Evolutionary conservation across 2,113 vertebrate species (phyloP), one percentile per base, ranked within the genome.

Genomic region (Isurus oxyrinchus): DNA sequence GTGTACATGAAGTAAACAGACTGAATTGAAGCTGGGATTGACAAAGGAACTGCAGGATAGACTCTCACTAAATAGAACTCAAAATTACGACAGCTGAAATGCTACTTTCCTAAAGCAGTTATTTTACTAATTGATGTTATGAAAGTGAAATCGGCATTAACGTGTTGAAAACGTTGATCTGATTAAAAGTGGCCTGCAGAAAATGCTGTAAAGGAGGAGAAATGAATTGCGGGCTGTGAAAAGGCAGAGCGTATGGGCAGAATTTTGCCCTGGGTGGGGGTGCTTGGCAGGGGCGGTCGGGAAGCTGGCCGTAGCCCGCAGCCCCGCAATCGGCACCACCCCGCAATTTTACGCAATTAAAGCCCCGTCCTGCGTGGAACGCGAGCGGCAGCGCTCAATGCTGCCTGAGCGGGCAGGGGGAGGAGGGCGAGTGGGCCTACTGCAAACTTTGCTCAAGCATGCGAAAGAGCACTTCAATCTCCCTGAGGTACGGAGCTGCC

Each of bases 1-100:
- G 90, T 44, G 90, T 94, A n/a, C 90, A 94, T 94, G 90, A 94
- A 94, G 90, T 94, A 63, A 63, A 63, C 35, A 94, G 59, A 66
- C 35, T 91, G 88, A 63, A 94, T n/a, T 66, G 59, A 94, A 94
- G 59, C 59, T 63, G 90, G 90, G 35, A 94, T 94, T 63, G 90
- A 63, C 90, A 94, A 94, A 94, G 59, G 35, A 40, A 40, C 59
- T 63, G n/a, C 14, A 63, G 90, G 66, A 94, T 40, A 94, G 59
- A 66, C n/a, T 94, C 59, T 44, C 57, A 44, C 90, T 61, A 91
- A 91, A 91, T 35, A 91, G 27, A 91, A 91, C 11, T 57, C 55
- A 40, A 61, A 93, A 93, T 84, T 63, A 6, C 40, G 57, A 21
- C 59, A 63, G 35, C 23, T 94, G 59, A 23, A 94, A 93, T 93